These are phyloP conservation scores for Strix uralensis DNA, from an alignment of 2,113 vertebrate genomes.

Conservation along the genomic window DNA sequence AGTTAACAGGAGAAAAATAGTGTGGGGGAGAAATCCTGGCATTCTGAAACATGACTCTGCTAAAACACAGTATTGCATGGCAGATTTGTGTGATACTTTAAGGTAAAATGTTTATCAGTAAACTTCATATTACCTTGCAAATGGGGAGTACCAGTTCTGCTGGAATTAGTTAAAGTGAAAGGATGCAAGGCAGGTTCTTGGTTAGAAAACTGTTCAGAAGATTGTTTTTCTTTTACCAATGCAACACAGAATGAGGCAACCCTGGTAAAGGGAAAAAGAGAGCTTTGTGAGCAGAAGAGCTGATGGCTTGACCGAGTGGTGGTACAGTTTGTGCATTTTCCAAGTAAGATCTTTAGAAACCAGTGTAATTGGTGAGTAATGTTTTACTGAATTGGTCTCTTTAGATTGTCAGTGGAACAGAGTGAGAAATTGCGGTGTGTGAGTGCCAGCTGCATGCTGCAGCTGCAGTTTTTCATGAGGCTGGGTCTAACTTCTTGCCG, in stretches of 20 bases:
- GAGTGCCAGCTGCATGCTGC: neutral
- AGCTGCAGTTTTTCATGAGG: neutral
- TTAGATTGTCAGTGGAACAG: neutral
- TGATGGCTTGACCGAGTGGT: neutral
- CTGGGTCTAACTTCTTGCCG: neutral
- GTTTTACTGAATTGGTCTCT: constrained; percentile 29
- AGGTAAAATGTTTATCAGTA: neutral
- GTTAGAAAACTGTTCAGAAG: neutral
- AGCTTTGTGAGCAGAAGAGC: neutral
- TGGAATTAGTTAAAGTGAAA: neutral
- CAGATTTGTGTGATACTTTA: neutral
- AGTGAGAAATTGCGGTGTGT: neutral
- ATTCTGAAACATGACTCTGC: neutral
- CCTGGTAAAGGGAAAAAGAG: neutral
- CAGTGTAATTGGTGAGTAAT: neutral
- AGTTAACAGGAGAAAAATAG: neutral
- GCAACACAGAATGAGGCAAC: neutral
- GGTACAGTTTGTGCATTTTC: constrained; percentile 3
- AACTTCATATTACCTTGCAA: neutral
- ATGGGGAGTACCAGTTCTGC: neutral
- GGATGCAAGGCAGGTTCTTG: neutral
- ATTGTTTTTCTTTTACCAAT: neutral
- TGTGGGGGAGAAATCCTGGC: neutral
- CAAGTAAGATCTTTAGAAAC: constrained; percentile 34
- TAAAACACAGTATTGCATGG: neutral